These are phyloP conservation scores for Acromyrmex echinatior DNA, from an alignment of 1,140 invertebrate species.

Conservation along the genomic window DNA sequence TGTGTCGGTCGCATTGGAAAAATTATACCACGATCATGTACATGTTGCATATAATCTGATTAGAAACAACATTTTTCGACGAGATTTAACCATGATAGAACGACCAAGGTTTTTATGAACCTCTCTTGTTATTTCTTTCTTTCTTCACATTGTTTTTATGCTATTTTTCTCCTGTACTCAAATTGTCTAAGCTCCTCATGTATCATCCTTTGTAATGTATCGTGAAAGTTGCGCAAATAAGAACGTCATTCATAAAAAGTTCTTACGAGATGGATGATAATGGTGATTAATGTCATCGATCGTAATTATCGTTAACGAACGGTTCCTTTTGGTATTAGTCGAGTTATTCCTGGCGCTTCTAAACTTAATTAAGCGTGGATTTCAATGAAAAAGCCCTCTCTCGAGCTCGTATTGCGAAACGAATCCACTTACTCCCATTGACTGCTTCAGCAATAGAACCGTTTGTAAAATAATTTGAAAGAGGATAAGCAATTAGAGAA, in stretches of 20 bases:
- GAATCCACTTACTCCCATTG: background rate
- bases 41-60: background rate
- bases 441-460: background rate
- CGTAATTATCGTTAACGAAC: constrained; percentile 24
- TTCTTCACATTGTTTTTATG: background rate
- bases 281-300: constrained; percentile 41
- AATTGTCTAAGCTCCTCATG: background rate
- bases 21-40: background rate
- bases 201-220: background rate
- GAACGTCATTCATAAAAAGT: constrained; percentile 21
- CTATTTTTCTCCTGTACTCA: background rate
- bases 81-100: background rate
- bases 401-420: constrained; percentile 12
- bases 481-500: background rate
- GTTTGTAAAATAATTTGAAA: constrained; percentile 2
- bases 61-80: background rate
- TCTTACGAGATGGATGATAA: background rate
- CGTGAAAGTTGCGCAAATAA: background rate
- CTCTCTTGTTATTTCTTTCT: background rate
- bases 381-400: constrained; percentile 23
- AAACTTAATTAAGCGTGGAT: constrained; percentile 35
- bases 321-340: background rate
- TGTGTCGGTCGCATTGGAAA: constrained; percentile 16
- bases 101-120: background rate
- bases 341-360: constrained; percentile 22